Percentiles rank a stretch among this genome's conserved stretches.
These are phyloP conservation scores for Ptychodera flava DNA, from an alignment of 35 echinoderm and acorn worm species.

Conservation along the genomic window DNA sequence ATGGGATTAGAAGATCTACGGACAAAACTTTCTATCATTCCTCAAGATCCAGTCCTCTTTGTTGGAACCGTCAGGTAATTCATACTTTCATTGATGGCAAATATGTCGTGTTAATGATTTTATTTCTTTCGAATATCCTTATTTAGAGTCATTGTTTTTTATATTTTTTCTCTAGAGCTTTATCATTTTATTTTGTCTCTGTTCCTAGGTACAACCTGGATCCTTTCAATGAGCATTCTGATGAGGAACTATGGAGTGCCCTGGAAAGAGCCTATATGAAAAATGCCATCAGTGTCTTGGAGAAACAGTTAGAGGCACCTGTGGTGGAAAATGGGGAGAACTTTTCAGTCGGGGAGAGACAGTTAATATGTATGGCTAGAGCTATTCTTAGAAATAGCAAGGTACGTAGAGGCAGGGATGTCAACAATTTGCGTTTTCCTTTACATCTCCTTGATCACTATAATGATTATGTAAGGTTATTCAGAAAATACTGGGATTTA, in stretches of 20 bases:
- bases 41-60: slow-evolving; percentile 18
- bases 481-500: no score
- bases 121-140: no score
- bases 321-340: no score
- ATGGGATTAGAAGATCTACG: not conserved
- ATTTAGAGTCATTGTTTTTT: no score
- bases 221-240: slow-evolving; percentile 49
- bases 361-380: slow-evolving; percentile 91
- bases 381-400: slow-evolving; percentile 91
- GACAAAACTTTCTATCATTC: slow-evolving; percentile 1
- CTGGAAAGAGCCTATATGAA: slow-evolving; percentile 73
- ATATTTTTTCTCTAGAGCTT: no score
- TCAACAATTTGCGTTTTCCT: no score
- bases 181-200: slow-evolving; percentile 12
- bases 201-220: slow-evolving; percentile 69
- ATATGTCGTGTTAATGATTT: no score
- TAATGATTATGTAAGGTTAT: no score
- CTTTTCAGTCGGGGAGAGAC: slow-evolving; percentile 88
- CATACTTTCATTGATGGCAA: no score
- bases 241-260: slow-evolving; percentile 67
- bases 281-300: slow-evolving; percentile 43
- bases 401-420: no score
- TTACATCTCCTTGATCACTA: no score
- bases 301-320: slow-evolving; percentile 48
- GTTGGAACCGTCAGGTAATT: not conserved